Evolutionary conservation across 2,797 vertebrate genomes (phyloP).

Genomic region (Coracias cyanogaster): DNA sequence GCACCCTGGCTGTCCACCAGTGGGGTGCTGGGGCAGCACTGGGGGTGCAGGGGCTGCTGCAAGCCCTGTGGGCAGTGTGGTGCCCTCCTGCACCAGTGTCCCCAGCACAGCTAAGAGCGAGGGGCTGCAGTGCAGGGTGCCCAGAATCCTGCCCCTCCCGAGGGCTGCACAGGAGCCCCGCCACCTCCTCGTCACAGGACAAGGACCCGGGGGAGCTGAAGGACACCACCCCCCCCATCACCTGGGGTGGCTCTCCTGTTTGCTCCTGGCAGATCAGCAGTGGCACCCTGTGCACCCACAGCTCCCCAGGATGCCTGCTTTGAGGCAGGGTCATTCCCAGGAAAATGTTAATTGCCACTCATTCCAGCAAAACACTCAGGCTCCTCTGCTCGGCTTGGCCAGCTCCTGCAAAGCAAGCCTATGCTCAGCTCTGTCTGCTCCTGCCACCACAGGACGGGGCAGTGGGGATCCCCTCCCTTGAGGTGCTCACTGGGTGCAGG

Average conservation of each 20-base stretch:
- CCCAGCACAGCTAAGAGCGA: fast-evolving
- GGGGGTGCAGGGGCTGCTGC: background rate
- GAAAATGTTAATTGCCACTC: background rate
- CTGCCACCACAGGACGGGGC: fast-evolving
- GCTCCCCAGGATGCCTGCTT: background rate
- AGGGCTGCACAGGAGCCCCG: background rate
- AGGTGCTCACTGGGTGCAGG: background rate
- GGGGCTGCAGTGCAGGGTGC: background rate
- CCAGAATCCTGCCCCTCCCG: background rate
- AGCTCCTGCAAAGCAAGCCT: background rate
- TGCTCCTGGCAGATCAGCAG: background rate
- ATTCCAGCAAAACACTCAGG: fast-evolving
- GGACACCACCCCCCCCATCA: background rate
- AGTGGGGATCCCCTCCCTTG: no score
- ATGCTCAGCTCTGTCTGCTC: fast-evolving
- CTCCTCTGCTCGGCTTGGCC: background rate
- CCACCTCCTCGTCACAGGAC: fast-evolving
- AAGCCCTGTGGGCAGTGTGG: background rate
- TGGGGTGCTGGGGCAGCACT: background rate
- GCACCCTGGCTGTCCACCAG: background rate
- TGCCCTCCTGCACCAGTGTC: background rate
- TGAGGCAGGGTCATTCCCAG: background rate
- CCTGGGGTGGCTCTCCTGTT: background rate
- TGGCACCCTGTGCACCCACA: background rate
- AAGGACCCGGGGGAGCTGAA: fast-evolving